A percentile compares a stretch with the other conserved stretches of the same genome.
These are phyloP conservation scores for Bujurquina vittata DNA, from an alignment of 2,113 vertebrate species.

Conservation along the genomic window DNA sequence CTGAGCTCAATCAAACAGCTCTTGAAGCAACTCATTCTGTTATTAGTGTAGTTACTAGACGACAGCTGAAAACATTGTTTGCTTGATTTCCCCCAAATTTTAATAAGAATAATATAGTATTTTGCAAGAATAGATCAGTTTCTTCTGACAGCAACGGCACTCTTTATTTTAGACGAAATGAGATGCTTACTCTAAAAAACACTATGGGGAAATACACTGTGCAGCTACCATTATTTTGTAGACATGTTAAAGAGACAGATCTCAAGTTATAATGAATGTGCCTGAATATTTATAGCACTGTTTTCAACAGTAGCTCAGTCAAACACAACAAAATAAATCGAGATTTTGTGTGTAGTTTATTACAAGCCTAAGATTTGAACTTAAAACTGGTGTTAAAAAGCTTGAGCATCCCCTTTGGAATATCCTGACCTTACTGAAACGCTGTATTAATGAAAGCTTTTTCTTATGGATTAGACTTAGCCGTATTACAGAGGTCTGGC, in stretches of 20 bases:
- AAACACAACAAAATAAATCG: slow-evolving; percentile 31
- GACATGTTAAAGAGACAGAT: neutral
- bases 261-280: neutral
- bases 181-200: neutral
- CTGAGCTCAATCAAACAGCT: neutral
- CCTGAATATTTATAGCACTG: slow-evolving; percentile 25
- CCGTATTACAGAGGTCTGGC: slow-evolving; percentile 57
- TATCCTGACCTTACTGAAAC: slow-evolving; percentile 69
- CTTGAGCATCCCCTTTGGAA: slow-evolving; percentile 56
- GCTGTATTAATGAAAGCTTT: slow-evolving; percentile 60
- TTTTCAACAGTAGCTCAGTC: slow-evolving; percentile 11
- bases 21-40: neutral
- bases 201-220: neutral
- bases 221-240: neutral
- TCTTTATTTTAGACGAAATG: neutral
- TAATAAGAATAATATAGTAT: neutral
- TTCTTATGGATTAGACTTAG: slow-evolving; percentile 60
- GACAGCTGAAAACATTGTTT: slow-evolving; percentile 1
- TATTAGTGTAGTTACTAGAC: neutral
- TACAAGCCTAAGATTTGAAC: slow-evolving; percentile 19
- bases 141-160: neutral
- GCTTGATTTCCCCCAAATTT: neutral
- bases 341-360: slow-evolving; percentile 9
- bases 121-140: slow-evolving; percentile 1
- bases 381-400: slow-evolving; percentile 33